These are phyloP conservation scores for Reticulitermes lucifugus DNA, from an alignment of 2,888 invertebrate genomes.

Conservation along the genomic window DNA sequence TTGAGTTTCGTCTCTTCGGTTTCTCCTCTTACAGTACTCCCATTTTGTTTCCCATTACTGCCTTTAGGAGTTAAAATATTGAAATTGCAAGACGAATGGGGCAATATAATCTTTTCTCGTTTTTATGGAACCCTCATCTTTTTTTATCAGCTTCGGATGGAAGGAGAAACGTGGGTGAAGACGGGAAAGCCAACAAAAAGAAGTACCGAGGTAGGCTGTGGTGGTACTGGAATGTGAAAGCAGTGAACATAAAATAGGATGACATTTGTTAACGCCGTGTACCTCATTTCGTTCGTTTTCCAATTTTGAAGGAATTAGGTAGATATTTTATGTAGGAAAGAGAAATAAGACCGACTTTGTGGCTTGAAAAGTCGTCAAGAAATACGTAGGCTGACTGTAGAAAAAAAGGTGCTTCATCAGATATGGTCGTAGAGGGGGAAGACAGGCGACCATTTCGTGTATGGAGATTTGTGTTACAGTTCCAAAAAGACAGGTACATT, in stretches of 20 bases:
- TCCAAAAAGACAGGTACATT: too few species aligned
- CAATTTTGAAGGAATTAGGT: constrained; percentile 39
- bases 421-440: too few species aligned
- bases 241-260: constrained; percentile 52
- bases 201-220: neutral
- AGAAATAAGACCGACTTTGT: too few species aligned
- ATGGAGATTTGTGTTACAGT: too few species aligned
- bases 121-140: constrained; percentile 21
- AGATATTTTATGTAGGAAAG: too few species aligned
- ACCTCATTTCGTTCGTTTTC: constrained; percentile 43
- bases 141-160: constrained; percentile 45
- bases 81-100: constrained; percentile 53
- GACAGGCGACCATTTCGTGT: too few species aligned
- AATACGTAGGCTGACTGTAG: too few species aligned
- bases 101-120: constrained; percentile 47
- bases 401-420: too few species aligned
- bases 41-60: constrained; percentile 11
- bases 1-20: too few species aligned
- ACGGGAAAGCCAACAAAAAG: neutral
- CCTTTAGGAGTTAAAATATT: constrained; percentile 47
- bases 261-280: constrained; percentile 48
- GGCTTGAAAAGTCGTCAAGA: too few species aligned
- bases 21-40: neutral
- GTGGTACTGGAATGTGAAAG: constrained; percentile 25
- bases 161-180: neutral